Evolutionary conservation across 2,113 vertebrate genomes (phyloP).

Genomic region (Bufo gargarizans): DNA sequence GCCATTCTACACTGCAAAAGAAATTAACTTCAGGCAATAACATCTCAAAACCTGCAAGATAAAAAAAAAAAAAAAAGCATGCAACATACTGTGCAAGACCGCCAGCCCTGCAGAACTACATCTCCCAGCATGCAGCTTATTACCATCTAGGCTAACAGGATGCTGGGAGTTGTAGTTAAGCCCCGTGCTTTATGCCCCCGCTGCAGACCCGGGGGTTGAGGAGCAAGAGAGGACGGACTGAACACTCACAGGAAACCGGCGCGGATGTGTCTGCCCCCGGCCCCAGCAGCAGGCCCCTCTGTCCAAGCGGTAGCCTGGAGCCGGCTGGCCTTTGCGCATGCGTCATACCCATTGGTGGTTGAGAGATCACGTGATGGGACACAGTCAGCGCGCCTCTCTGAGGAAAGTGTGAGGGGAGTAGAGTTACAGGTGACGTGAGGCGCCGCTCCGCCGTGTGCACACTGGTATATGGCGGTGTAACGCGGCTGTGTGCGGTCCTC

Average conservation of each 20-base stretch:
- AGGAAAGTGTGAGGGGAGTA: background rate
- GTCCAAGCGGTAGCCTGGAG: slow-evolving; percentile 11
- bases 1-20: background rate
- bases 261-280: background rate
- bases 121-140: background rate
- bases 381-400: background rate
- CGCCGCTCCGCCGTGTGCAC: background rate
- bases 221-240: background rate
- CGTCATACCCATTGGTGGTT: slow-evolving; percentile 6
- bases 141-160: background rate
- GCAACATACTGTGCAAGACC: background rate
- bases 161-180: slow-evolving; percentile 39
- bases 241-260: slow-evolving; percentile 36
- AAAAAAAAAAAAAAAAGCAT: background rate
- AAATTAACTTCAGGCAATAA: background rate
- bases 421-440: background rate
- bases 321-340: slow-evolving; percentile 35
- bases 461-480: too few species aligned
- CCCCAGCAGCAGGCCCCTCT: slow-evolving; percentile 39
- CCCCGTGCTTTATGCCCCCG: too few species aligned
- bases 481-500: too few species aligned
- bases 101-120: background rate
- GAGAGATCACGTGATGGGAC: background rate
- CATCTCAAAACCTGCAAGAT: background rate
- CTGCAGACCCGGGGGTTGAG: too few species aligned